A percentile compares a stretch with the other conserved stretches of the same genome.
These are phyloP conservation scores for Homarus americanus DNA, from an alignment of 1,140 invertebrate genomes.

Conservation along the genomic window DNA sequence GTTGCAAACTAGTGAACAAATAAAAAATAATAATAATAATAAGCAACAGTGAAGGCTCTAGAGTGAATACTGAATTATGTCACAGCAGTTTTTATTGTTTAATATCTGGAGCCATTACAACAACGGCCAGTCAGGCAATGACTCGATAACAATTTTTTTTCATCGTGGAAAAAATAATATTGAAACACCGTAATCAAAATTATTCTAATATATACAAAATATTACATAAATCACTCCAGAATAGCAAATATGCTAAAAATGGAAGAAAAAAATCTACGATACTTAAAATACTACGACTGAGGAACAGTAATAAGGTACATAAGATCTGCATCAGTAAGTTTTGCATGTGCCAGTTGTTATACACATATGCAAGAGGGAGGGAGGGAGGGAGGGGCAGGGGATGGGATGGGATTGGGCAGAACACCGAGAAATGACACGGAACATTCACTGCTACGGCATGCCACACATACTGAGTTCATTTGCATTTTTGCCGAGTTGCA, in stretches of 20 bases:
- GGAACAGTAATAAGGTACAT: conserved; percentile 54
- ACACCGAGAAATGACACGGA: background rate
- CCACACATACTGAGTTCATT: conserved; percentile 4
- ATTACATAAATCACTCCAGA: conserved; percentile 38
- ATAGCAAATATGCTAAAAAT: conserved; percentile 24
- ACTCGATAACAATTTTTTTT: conserved; percentile 1
- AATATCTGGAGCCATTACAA: conserved; percentile 30
- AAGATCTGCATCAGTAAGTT: conserved; percentile 22
- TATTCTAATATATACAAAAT: conserved; percentile 53
- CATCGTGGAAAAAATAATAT: conserved; percentile 25
- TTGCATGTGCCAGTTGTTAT: conserved; percentile 14
- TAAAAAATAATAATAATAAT: no score
- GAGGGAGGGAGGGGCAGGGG: background rate
- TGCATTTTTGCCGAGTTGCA: background rate
- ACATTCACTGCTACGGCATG: conserved; percentile 20
- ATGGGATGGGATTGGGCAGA: background rate
- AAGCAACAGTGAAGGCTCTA: conserved; percentile 10
- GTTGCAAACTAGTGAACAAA: conserved; percentile 14
- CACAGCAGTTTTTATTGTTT: conserved; percentile 13
- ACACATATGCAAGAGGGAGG: background rate
- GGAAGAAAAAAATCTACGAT: conserved; percentile 19
- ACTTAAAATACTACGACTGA: conserved; percentile 55
- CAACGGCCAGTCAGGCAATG: background rate
- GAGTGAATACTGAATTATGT: conserved; percentile 16
- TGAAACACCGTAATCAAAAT: conserved; percentile 35